phyloP scores from a whole-genome alignment of 2,797 vertebrate genomes.

The Agapornis canus region DNA sequence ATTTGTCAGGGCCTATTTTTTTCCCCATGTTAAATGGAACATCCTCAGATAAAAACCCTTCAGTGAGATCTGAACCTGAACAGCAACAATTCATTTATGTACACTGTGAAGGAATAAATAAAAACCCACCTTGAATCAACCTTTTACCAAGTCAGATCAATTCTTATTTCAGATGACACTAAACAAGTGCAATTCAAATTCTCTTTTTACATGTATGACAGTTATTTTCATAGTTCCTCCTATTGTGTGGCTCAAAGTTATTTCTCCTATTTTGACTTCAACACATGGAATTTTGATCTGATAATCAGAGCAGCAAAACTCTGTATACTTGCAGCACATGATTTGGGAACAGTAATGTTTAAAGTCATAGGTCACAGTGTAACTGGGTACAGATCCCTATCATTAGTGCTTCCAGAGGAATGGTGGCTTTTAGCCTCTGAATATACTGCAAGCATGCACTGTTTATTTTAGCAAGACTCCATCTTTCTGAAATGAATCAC shows the following conservation, averaged over 20 bases:
- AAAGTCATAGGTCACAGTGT: background rate
- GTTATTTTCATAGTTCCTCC: background rate
- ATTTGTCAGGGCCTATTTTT: background rate
- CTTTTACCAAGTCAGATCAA: background rate
- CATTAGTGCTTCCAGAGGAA: background rate
- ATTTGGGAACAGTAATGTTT: background rate
- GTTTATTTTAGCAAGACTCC: background rate
- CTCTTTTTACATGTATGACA: background rate
- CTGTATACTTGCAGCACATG: background rate
- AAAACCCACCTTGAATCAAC: background rate
- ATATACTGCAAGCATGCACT: background rate
- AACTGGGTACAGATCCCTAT: background rate
- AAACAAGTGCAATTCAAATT: background rate
- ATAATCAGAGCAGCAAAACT: background rate
- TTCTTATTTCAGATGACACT: background rate
- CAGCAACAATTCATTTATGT: background rate
- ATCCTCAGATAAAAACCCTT: background rate
- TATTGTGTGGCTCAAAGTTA: background rate
- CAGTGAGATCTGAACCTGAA: background rate
- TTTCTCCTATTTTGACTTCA: background rate
- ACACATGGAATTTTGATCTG: background rate
- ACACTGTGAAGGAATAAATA: background rate
- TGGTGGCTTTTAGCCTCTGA: background rate
- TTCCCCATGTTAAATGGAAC: background rate
- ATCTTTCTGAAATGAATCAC: background rate